Conservation (phyloP, 2,888 invertebrate species). For the Phyllotreta cruciferae region DNA sequence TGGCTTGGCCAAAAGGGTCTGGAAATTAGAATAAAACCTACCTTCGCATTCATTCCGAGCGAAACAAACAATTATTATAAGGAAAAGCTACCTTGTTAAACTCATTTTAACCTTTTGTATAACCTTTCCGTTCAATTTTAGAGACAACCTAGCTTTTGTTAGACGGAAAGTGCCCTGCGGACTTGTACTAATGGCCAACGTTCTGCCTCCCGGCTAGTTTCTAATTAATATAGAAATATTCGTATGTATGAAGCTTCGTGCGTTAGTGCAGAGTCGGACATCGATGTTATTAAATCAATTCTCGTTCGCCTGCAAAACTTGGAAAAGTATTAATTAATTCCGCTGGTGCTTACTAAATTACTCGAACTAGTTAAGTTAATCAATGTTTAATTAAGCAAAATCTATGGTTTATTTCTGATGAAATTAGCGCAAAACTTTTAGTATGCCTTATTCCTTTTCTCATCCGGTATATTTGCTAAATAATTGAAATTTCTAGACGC, state of each 20-base stretch:
- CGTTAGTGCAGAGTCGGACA: conserved; percentile 3
- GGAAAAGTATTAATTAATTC: no score
- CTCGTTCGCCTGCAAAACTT: neutral
- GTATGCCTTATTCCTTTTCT: no score
- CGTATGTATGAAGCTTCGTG: conserved; percentile 15
- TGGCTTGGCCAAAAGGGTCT: conserved; percentile 3
- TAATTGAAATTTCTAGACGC: no score
- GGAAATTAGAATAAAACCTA: conserved; percentile 5
- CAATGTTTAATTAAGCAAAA: no score
- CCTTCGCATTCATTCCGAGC: conserved; percentile 6
- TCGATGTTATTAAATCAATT: conserved; percentile 2
- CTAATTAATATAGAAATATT: conserved; percentile 30
- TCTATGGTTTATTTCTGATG: no score
- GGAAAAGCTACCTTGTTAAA: conserved; percentile 27
- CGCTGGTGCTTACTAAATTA: no score
- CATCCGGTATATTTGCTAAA: no score
- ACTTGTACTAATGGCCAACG: conserved; percentile 30
- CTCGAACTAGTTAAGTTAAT: no score
- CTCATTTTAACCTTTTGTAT: conserved; percentile 29
- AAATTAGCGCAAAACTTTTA: no score
- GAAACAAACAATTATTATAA: conserved; percentile 27
- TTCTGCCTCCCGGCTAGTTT: conserved; percentile 19
- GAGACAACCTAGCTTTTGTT: conserved; percentile 25
- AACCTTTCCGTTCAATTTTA: conserved; percentile 24
- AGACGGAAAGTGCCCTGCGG: conserved; percentile 20